Evolutionary conservation across 2,797 vertebrate species (phyloP), one percentile per base, ranked within the genome.

Genomic region (Peromyscus eremicus): DNA sequence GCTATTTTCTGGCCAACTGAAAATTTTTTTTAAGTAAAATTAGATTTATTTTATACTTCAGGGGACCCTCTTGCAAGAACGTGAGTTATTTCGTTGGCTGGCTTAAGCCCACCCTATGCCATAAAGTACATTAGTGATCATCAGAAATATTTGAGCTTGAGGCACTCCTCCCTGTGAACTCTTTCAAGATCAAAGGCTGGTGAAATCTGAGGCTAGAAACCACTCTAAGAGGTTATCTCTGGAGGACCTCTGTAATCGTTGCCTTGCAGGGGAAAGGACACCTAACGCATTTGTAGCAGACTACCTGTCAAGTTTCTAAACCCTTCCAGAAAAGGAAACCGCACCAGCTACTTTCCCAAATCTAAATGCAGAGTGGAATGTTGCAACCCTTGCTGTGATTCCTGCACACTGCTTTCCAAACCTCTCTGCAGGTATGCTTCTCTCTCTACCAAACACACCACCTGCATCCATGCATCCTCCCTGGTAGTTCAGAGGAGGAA

Each of bases 111-210:
- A 52, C 49, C 40, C 27, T 40, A 5, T 21, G 46, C 83, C 91
- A 64, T 66, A 80, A 80, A 93, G 73, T 6, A 9, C 86, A 71
- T 82, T 87, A 52, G 66, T 2, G 10, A 34, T 91, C 37, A 23
- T 37, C 40, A 93, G 82, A 77, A 84, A 81, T 75, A 64, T 23
- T 60, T 89, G 27, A 89, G n/a, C 62, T n/a, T 60, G 34, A 92
- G 71, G 85, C 40, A 29, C 80, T 91, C 43, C 16, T 14, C 27
- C 76, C 66, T 29, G 2, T 19, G 75, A 55, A 94, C 40, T 55
- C 92, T 97, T 95, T 92, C 85, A 76, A 91, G 88, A 95, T 95
- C 94, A 96, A 97, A 98, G 95, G 75, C 70, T 68, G 55, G 71
- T 73, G 84, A 70, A 87, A 87, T 66, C 88, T 12, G 0, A 21